Evolutionary conservation across 2,888 invertebrate species (phyloP).

Genomic region (Scaptomyza caliginosa): DNA sequence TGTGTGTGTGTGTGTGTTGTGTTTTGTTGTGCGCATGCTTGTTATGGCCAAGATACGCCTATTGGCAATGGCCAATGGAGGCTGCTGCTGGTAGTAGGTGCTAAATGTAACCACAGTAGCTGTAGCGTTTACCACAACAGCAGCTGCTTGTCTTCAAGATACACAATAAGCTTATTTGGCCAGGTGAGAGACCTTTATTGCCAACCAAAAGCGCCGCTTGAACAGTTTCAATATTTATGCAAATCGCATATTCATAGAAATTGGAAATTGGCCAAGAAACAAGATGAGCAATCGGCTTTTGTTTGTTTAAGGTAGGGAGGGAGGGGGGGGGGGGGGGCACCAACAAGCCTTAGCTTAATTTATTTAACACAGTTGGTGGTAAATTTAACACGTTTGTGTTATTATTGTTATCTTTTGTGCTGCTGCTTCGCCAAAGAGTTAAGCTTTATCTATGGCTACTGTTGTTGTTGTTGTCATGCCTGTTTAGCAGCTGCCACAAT

Average conservation of each 20-base stretch:
- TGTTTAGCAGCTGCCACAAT: constrained; percentile 47
- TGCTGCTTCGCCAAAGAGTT: constrained; percentile 22
- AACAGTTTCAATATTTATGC: constrained; percentile 61
- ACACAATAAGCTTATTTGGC: constrained; percentile 36
- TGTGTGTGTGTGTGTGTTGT: constrained; percentile 5
- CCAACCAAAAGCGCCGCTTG: constrained; percentile 32
- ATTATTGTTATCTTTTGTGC: constrained; percentile 28
- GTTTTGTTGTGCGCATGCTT: constrained; percentile 28
- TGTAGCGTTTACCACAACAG: constrained; percentile 2
- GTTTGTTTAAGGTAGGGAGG: too few species aligned
- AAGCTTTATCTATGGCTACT: background rate
- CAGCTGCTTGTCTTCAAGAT: constrained; percentile 33
- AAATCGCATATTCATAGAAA: constrained; percentile 53
- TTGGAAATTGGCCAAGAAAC: constrained; percentile 40
- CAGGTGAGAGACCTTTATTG: constrained; percentile 27
- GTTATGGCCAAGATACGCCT: constrained; percentile 47
- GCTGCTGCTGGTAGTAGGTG: constrained; percentile 33
- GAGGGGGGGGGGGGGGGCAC: background rate
- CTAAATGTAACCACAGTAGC: constrained; percentile 51
- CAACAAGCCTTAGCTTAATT: constrained; percentile 50
- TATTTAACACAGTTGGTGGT: constrained; percentile 79
- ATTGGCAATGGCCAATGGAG: constrained; percentile 12
- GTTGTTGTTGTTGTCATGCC: constrained; percentile 15
- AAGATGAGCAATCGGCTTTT: constrained; percentile 16
- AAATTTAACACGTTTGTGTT: constrained; percentile 67